These are phyloP conservation scores for Istiophorus platypterus DNA, from an alignment of 2,113 vertebrate species.

Conservation along the genomic window DNA sequence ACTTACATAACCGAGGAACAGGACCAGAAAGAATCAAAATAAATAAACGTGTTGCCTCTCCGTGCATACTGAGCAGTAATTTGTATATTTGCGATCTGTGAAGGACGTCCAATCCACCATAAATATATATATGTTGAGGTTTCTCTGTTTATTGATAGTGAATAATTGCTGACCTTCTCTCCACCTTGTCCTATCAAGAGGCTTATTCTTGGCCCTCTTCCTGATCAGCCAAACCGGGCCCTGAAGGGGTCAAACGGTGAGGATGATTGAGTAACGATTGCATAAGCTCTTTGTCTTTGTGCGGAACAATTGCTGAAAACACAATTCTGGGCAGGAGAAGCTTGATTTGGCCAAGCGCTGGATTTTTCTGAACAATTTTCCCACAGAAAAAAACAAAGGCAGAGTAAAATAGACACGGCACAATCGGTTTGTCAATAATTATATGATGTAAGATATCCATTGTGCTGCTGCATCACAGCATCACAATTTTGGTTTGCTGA, in stretches of 20 bases:
- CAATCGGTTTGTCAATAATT: constrained; percentile 15
- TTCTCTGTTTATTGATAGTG: constrained; percentile 53
- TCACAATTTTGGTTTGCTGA: neutral
- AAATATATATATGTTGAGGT: constrained; percentile 5
- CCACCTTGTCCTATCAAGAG: neutral
- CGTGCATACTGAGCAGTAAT: constrained; percentile 5
- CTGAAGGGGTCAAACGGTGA: constrained; percentile 18
- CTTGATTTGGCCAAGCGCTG: constrained; percentile 51
- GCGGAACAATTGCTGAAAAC: constrained; percentile 72
- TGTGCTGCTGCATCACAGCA: constrained; percentile 35
- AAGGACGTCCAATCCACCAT: constrained; percentile 20
- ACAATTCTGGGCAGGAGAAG: constrained; percentile 53
- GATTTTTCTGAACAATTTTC: constrained; percentile 58
- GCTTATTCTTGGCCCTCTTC: constrained; percentile 63
- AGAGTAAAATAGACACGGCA: constrained; percentile 5
- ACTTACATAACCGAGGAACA: constrained; percentile 6
- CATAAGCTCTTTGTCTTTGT: constrained; percentile 78
- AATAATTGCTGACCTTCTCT: constrained; percentile 26
- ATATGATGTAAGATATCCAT: constrained; percentile 30
- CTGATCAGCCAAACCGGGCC: constrained; percentile 43
- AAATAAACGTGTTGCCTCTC: neutral
- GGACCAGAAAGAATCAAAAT: no score
- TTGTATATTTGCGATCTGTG: constrained; percentile 38
- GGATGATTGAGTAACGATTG: constrained; percentile 53
- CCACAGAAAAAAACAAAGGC: constrained; percentile 52